Percentiles rank a stretch among this genome's conserved stretches.
Evolutionary conservation across 2,113 vertebrate genomes (phyloP).

Genomic region (Tichodroma muraria): DNA sequence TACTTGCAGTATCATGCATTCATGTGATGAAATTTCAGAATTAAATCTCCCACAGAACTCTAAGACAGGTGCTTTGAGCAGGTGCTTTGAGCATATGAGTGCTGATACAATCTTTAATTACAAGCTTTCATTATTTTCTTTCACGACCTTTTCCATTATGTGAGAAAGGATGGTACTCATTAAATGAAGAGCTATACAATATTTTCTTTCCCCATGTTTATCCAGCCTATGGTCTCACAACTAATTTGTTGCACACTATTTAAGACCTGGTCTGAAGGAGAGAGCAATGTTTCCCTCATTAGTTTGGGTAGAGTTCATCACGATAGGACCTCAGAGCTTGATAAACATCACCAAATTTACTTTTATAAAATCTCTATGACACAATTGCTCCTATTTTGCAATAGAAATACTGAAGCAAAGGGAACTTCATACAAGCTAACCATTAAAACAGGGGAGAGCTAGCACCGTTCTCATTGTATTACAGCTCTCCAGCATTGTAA

Average conservation of each 20-base stretch:
- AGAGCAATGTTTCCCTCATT: background rate
- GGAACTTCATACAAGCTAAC: background rate
- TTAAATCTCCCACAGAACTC: background rate
- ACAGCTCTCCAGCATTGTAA: background rate
- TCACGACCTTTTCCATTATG: background rate
- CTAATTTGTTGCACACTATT: background rate
- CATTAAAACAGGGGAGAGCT: background rate
- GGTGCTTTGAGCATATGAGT: background rate
- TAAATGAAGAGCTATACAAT: background rate
- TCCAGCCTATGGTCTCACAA: background rate
- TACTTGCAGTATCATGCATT: background rate
- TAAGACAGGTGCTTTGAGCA: too few relatives aligned
- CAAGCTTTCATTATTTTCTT: slow-evolving; percentile 1
- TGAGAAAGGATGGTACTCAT: background rate
- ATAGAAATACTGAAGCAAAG: background rate
- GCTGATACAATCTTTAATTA: slow-evolving; percentile 30
- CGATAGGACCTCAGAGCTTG: background rate
- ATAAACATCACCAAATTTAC: background rate
- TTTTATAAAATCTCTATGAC: background rate
- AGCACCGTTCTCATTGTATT: background rate
- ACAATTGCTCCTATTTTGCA: background rate
- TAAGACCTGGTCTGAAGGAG: background rate
- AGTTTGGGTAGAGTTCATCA: background rate
- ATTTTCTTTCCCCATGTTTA: background rate
- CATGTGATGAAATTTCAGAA: background rate